A percentile compares a stretch with the other conserved stretches of the same genome.
phyloP scores from a whole-genome alignment of 2,113 vertebrate species.

The Accipiter virgatus region DNA sequence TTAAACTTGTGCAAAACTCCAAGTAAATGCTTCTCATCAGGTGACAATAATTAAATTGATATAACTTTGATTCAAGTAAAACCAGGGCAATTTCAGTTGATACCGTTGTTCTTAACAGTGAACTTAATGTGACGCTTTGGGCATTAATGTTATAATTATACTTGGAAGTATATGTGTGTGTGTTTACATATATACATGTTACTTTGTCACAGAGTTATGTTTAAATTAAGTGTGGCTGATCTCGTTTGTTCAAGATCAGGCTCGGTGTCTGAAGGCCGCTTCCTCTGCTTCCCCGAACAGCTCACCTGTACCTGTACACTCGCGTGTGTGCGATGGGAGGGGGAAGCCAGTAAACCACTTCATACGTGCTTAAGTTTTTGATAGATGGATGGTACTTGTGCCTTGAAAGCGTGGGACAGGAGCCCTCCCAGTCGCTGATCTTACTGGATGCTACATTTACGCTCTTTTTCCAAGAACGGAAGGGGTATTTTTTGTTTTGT shows the following conservation, averaged over 20 bases:
- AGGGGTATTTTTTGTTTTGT: background rate
- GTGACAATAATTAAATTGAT: background rate
- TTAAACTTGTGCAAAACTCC: background rate
- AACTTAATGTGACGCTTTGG: rapidly evolving
- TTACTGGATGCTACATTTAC: rapidly evolving
- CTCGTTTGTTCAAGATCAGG: background rate
- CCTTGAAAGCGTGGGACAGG: background rate
- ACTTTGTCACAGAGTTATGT: background rate
- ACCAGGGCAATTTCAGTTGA: background rate
- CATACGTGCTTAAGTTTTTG: rapidly evolving
- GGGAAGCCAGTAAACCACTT: background rate
- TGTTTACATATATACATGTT: rapidly evolving
- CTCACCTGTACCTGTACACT: background rate
- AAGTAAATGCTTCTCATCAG: background rate
- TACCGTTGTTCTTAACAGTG: background rate
- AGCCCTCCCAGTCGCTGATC: background rate
- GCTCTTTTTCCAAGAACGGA: background rate
- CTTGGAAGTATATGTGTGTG: rapidly evolving
- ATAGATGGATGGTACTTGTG: rapidly evolving
- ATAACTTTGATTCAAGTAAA: background rate
- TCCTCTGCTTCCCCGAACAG: background rate
- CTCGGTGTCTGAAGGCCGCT: background rate
- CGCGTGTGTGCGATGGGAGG: background rate
- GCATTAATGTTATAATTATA: background rate
- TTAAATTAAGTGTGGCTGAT: background rate